A percentile compares a stretch with the other conserved stretches of the same genome.
phyloP scores from a whole-genome alignment of 2,113 vertebrate genomes.

The Tautogolabrus adspersus region DNA sequence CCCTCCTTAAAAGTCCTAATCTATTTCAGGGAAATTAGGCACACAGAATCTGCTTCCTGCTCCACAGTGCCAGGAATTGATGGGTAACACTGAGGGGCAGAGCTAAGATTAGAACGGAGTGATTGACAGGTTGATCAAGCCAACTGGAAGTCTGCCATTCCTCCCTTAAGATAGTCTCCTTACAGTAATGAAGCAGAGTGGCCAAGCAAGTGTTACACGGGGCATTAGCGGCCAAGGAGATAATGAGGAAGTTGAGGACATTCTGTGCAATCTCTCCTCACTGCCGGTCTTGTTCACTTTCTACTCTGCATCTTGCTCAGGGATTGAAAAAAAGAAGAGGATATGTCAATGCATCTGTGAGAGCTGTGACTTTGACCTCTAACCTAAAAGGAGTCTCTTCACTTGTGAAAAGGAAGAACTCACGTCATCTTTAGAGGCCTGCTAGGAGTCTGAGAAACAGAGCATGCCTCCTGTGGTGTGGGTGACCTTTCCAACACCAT shows the following conservation, averaged over 20 bases:
- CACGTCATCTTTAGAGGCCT: conserved; percentile 17
- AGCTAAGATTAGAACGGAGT: conserved; percentile 78
- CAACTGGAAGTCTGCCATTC: conserved; percentile 81
- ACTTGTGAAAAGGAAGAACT: neutral
- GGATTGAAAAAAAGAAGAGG: conserved; percentile 32
- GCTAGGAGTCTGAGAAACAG: conserved; percentile 45
- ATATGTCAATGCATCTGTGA: neutral
- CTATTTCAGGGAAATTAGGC: conserved; percentile 69
- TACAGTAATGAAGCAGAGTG: conserved; percentile 76
- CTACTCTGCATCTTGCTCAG: neutral
- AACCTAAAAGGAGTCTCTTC: conserved; percentile 35
- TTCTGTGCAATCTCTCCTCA: conserved; percentile 62
- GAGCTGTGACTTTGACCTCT: conserved; percentile 41
- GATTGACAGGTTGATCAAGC: conserved; percentile 77
- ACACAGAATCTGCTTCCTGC: conserved; percentile 62
- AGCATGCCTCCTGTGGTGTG: conserved; percentile 76
- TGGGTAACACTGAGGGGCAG: conserved; percentile 74
- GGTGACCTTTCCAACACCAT: conserved; percentile 79
- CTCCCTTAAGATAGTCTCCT: conserved; percentile 75
- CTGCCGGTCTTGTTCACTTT: conserved; percentile 28
- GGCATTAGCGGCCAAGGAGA: conserved; percentile 69
- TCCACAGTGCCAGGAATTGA: conserved; percentile 77
- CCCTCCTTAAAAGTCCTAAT: conserved; percentile 76
- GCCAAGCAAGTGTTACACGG: conserved; percentile 48
- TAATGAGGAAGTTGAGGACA: conserved; percentile 73